Percentiles rank a stretch among this genome's conserved stretches.
These are phyloP conservation scores for Prunella strophiata DNA, from an alignment of 2,797 vertebrate species.

Conservation along the genomic window DNA sequence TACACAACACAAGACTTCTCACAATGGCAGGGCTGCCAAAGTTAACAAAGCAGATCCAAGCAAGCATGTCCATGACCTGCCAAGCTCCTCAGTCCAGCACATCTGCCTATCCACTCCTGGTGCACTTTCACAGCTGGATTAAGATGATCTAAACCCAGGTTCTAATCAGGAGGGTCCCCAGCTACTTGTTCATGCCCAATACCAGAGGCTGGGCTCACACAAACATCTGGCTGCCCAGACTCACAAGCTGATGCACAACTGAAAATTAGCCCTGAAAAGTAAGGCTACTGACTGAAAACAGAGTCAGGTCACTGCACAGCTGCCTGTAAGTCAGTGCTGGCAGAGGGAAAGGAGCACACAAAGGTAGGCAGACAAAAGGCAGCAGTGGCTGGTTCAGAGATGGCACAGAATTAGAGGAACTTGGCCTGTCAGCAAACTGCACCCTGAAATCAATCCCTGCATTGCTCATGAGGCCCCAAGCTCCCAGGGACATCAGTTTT, in stretches of 20 bases:
- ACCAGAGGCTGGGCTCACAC: not conserved
- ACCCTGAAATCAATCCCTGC: not conserved
- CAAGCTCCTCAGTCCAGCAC: not conserved
- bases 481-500: not conserved
- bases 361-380: not conserved
- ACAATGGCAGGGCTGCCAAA: accelerated
- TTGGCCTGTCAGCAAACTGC: not conserved
- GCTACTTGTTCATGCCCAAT: not conserved
- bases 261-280: not conserved
- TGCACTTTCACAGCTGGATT: not conserved
- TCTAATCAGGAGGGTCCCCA: not conserved
- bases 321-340: not conserved
- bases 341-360: not conserved
- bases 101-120: not conserved
- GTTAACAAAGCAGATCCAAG: not conserved
- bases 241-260: not conserved
- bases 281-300: not conserved
- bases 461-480: accelerated
- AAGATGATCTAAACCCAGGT: not conserved
- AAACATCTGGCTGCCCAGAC: not conserved
- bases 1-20: not conserved
- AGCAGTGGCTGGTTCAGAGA: not conserved
- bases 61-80: not conserved
- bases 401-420: not conserved
- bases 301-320: not conserved